Conservation (phyloP, 2,888 invertebrate species). For the Brenthis daphne region DNA sequence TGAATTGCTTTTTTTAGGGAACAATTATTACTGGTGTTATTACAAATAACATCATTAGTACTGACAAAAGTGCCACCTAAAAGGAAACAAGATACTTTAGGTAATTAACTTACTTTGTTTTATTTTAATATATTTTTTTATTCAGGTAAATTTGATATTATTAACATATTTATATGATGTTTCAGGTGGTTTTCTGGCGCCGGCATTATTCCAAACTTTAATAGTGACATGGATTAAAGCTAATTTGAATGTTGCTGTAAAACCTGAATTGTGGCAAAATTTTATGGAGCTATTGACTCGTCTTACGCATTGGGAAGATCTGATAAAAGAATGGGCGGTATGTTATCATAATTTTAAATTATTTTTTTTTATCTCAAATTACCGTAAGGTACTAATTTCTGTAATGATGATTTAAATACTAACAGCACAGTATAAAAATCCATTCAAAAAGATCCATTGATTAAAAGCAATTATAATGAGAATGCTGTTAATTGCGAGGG, state of each 20-base stretch:
- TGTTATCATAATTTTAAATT: constrained; percentile 54
- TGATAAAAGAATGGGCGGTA: constrained; percentile 97
- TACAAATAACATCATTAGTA: constrained; percentile 95
- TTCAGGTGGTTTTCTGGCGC: constrained; percentile 89
- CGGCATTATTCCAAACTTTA: constrained; percentile 94
- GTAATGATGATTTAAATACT: too few species aligned
- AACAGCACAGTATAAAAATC: too few species aligned
- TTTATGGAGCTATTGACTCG: constrained; percentile 93
- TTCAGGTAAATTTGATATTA: constrained; percentile 1
- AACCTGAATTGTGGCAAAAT: constrained; percentile 95
- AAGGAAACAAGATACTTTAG: constrained; percentile 88
- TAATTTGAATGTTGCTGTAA: constrained; percentile 95
- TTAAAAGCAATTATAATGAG: too few species aligned
- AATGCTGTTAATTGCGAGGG: too few species aligned
- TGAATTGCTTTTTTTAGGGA: constrained; percentile 82
- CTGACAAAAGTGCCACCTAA: constrained; percentile 90
- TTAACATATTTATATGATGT: not conserved
- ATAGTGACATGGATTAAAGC: constrained; percentile 99
- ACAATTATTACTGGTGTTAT: constrained; percentile 90
- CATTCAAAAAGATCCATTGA: too few species aligned
- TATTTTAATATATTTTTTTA: not conserved
- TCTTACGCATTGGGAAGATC: constrained; percentile 95
- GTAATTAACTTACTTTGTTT: constrained; percentile 54
- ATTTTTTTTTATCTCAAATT: not conserved
- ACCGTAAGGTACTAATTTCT: too few species aligned